Conservation (phyloP, 1,140 invertebrate species). For the Tribolium madens region DNA sequence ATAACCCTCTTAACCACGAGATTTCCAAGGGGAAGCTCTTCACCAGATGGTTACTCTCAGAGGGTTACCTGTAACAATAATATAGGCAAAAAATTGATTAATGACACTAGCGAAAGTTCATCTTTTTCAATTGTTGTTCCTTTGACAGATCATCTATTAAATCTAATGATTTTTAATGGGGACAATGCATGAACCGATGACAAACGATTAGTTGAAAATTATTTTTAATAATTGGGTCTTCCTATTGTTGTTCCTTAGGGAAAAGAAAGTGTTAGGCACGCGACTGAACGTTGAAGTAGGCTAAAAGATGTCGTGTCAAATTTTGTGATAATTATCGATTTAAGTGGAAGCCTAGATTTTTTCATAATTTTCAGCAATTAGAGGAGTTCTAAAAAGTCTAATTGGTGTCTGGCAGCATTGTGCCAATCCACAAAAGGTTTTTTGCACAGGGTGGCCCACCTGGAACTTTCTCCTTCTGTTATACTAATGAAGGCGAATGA, state of each 20-base stretch:
- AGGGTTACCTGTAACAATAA: slow-evolving; percentile 23
- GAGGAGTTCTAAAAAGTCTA: background rate
- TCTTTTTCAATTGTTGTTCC: slow-evolving; percentile 25
- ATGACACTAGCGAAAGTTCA: slow-evolving; percentile 7
- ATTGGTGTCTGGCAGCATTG: background rate
- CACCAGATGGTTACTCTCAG: slow-evolving; percentile 30
- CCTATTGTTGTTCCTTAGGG: background rate
- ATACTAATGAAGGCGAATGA: no score
- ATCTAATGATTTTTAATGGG: slow-evolving; percentile 36
- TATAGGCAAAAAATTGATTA: slow-evolving; percentile 20
- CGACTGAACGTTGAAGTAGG: background rate
- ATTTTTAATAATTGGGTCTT: slow-evolving; percentile 7
- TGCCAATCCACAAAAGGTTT: background rate
- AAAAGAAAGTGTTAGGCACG: background rate
- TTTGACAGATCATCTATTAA: slow-evolving; percentile 35
- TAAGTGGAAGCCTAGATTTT: background rate
- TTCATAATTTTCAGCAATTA: background rate
- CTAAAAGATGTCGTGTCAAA: background rate
- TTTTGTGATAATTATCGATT: background rate
- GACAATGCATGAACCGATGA: slow-evolving; percentile 14
- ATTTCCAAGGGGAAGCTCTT: slow-evolving; percentile 4
- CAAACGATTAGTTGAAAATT: slow-evolving; percentile 9
- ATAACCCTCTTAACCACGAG: slow-evolving; percentile 3
- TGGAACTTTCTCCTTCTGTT: no score
- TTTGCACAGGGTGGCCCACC: no score